These are phyloP conservation scores for Glaucopsyche alexis DNA, from an alignment of 2,888 invertebrate species.

Conservation along the genomic window DNA sequence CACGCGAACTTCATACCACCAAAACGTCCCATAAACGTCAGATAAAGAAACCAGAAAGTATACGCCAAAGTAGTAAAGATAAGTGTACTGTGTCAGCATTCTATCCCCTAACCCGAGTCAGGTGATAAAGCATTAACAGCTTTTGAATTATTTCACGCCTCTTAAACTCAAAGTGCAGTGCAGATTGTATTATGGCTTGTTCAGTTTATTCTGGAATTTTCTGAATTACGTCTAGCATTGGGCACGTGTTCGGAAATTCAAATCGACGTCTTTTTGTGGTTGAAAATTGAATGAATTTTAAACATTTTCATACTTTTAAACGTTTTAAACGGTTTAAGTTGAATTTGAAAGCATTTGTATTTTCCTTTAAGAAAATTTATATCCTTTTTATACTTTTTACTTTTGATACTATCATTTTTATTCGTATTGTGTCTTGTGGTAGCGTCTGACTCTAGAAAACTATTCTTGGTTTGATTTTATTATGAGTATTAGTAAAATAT, in stretches of 20 bases:
- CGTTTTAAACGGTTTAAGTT: slow-evolving; percentile 3
- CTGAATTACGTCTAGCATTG: neutral
- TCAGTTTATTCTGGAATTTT: slow-evolving; percentile 33
- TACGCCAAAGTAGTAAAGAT: slow-evolving; percentile 63
- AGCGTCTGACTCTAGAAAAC: neutral
- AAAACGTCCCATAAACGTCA: slow-evolving; percentile 69
- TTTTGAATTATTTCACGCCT: slow-evolving; percentile 73
- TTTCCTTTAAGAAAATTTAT: neutral
- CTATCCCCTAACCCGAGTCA: slow-evolving; percentile 52
- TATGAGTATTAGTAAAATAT: too few relatives aligned
- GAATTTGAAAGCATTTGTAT: neutral
- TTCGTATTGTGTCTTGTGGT: neutral
- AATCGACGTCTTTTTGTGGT: neutral
- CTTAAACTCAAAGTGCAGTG: slow-evolving; percentile 58
- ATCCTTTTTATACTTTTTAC: neutral
- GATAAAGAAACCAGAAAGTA: slow-evolving; percentile 53
- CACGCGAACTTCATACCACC: slow-evolving; percentile 56
- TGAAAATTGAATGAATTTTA: neutral
- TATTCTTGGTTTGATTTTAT: neutral
- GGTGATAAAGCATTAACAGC: slow-evolving; percentile 60
- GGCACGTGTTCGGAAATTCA: slow-evolving; percentile 21
- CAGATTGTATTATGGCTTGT: slow-evolving; percentile 62
- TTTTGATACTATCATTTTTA: neutral
- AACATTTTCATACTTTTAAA: neutral
- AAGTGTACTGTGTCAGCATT: slow-evolving; percentile 68